These are phyloP conservation scores for Delphinus delphis DNA, from an alignment of 2,113 vertebrate genomes.

Conservation along the genomic window DNA sequence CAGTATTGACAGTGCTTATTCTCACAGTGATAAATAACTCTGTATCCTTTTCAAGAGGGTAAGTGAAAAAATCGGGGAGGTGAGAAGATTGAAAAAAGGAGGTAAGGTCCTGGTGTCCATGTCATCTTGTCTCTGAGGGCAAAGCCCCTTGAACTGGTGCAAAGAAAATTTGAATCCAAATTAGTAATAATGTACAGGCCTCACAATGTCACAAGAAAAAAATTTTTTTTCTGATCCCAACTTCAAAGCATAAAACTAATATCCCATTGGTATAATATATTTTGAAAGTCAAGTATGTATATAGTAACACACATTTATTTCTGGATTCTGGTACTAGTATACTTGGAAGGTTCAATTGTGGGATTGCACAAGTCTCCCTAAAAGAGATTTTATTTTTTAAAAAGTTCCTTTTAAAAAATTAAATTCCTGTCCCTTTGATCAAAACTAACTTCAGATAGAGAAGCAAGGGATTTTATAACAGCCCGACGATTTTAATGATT, in stretches of 20 bases:
- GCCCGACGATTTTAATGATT: not conserved
- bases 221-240: slow-evolving; percentile 12
- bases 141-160: not conserved
- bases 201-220: not conserved
- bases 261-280: not conserved
- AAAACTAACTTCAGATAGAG: slow-evolving; percentile 33
- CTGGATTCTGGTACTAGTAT: not conserved
- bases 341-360: slow-evolving; percentile 10
- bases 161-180: slow-evolving; percentile 25
- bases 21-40: not conserved
- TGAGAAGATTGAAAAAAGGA: not conserved
- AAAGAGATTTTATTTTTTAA: slow-evolving; percentile 20
- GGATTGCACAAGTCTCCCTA: not conserved
- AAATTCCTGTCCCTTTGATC: not conserved
- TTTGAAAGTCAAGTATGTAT: slow-evolving; percentile 22
- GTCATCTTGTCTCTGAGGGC: not conserved
- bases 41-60: not conserved
- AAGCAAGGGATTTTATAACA: slow-evolving; percentile 5
- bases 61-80: not conserved
- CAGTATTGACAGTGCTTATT: not conserved
- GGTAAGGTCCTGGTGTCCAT: not conserved
- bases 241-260: slow-evolving; percentile 36
- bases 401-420: slow-evolving; percentile 48
- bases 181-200: not conserved
- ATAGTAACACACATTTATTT: slow-evolving; percentile 1